Percentiles rank a stretch among this genome's conserved stretches.
These are phyloP conservation scores for Ditylenchus dipsaci DNA, from an alignment of 1,140 invertebrate species.

Conservation along the genomic window DNA sequence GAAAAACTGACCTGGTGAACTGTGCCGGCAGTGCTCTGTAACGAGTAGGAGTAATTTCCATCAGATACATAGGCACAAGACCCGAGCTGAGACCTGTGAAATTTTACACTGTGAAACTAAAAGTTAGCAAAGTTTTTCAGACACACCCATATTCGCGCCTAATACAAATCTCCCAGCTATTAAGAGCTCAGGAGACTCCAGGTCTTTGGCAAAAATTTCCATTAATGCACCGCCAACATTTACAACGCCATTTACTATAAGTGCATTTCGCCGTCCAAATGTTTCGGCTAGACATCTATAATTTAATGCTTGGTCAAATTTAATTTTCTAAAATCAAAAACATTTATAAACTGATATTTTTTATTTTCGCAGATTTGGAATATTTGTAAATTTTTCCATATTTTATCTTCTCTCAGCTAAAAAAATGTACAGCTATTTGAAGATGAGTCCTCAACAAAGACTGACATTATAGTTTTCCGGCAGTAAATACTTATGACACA, in stretches of 20 bases:
- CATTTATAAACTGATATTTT: no score
- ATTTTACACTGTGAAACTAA: no score
- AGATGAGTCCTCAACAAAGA: no score
- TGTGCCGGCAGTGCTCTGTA: slow-evolving; percentile 60
- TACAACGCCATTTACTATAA: slow-evolving; percentile 50
- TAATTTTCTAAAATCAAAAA: no score
- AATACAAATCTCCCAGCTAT: slow-evolving; percentile 50
- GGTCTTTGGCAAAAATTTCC: slow-evolving; percentile 42
- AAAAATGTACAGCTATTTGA: no score
- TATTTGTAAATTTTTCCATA: no score
- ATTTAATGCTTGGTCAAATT: neutral
- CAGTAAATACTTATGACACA: no score
- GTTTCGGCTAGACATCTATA: slow-evolving; percentile 46
- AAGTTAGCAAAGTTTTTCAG: no score
- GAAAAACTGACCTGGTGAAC: slow-evolving; percentile 59
- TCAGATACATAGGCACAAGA: slow-evolving; percentile 59
- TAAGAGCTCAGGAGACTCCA: slow-evolving; percentile 48
- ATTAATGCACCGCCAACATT: slow-evolving; percentile 50
- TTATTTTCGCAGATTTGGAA: no score
- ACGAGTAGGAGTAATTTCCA: slow-evolving; percentile 58
- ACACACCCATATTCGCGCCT: slow-evolving; percentile 58
- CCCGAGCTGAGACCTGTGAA: slow-evolving; percentile 49
- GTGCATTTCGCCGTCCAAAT: slow-evolving; percentile 48
- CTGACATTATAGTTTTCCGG: no score
- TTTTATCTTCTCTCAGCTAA: no score